phyloP scores from a whole-genome alignment of 2,113 vertebrate species.

The Xiphophorus maculatus region DNA sequence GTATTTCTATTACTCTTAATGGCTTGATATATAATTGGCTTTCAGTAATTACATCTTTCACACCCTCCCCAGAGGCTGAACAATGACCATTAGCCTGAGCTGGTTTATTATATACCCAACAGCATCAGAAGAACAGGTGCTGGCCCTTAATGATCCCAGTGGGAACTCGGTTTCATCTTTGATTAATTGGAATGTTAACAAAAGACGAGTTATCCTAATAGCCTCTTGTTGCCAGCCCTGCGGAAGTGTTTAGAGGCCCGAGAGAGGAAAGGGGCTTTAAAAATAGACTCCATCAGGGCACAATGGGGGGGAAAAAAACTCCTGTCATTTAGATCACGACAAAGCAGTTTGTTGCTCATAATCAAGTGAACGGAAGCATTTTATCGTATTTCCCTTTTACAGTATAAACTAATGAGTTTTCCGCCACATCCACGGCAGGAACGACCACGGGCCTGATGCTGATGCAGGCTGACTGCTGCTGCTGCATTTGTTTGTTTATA shows the following conservation, averaged over 20 bases:
- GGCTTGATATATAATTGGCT: slow-evolving; percentile 20
- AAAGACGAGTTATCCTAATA: slow-evolving; percentile 64
- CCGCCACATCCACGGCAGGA: slow-evolving; percentile 30
- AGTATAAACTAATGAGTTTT: slow-evolving; percentile 49
- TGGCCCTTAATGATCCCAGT: slow-evolving; percentile 63
- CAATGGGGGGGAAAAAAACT: slow-evolving; percentile 68
- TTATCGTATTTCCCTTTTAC: slow-evolving; percentile 74
- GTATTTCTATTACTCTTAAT: slow-evolving; percentile 38
- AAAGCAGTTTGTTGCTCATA: slow-evolving; percentile 77
- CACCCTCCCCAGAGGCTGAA: slow-evolving; percentile 29
- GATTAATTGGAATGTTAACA: slow-evolving; percentile 75
- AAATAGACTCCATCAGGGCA: slow-evolving; percentile 74
- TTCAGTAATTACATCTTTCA: slow-evolving; percentile 40
- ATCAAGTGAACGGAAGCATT: slow-evolving; percentile 74
- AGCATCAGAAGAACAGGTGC: slow-evolving; percentile 64
- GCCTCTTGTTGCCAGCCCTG: slow-evolving; percentile 64
- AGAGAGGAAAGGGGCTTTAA: slow-evolving; percentile 61
- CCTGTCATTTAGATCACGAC: slow-evolving; percentile 73
- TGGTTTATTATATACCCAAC: slow-evolving; percentile 34
- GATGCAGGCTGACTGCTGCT: not conserved
- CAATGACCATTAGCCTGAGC: slow-evolving; percentile 24
- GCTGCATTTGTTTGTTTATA: not conserved
- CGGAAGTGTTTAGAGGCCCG: slow-evolving; percentile 69
- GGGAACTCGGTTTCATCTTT: slow-evolving; percentile 68
- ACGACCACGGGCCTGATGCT: not conserved